Evolutionary conservation across 1,140 invertebrate genomes (phyloP).

Genomic region (Drosophila bocqueti): DNA sequence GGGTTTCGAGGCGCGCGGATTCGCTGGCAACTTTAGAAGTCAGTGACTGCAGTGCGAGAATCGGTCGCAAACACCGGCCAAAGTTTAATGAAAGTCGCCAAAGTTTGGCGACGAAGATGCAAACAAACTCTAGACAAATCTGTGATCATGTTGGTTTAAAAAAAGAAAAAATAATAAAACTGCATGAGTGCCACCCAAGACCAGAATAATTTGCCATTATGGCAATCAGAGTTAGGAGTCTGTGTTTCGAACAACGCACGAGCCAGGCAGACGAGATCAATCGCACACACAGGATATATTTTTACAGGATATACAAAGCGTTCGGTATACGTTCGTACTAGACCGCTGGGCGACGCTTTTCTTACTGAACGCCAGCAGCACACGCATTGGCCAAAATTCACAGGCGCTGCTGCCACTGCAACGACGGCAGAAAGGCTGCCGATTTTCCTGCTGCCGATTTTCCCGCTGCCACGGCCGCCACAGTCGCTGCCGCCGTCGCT

Average conservation of each 20-base stretch:
- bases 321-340: constrained; percentile 83
- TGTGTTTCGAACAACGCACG: constrained; percentile 61
- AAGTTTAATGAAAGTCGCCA: constrained; percentile 62
- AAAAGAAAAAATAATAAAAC: not conserved
- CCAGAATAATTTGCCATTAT: constrained; percentile 43
- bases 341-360: constrained; percentile 85
- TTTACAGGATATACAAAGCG: constrained; percentile 73
- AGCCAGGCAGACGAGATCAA: constrained; percentile 68
- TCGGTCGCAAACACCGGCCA: constrained; percentile 42
- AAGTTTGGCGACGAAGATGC: constrained; percentile 33
- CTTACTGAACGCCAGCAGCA: constrained; percentile 84
- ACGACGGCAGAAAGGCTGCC: constrained; percentile 54
- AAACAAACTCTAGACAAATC: constrained; percentile 6
- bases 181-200: constrained; percentile 12
- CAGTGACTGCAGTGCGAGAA: constrained; percentile 52
- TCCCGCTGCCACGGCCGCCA: constrained; percentile 28
- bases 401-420: constrained; percentile 58
- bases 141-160: constrained; percentile 21
- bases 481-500: constrained; percentile 15
- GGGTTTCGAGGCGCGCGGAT: constrained; percentile 30
- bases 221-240: constrained; percentile 27
- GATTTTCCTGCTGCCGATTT: constrained; percentile 46
- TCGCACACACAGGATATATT: constrained; percentile 66
- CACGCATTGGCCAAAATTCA: constrained; percentile 82
- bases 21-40: constrained; percentile 59